These are phyloP conservation scores for Berghia stephanieae DNA, from an alignment of 1,140 invertebrate species.

Conservation along the genomic window DNA sequence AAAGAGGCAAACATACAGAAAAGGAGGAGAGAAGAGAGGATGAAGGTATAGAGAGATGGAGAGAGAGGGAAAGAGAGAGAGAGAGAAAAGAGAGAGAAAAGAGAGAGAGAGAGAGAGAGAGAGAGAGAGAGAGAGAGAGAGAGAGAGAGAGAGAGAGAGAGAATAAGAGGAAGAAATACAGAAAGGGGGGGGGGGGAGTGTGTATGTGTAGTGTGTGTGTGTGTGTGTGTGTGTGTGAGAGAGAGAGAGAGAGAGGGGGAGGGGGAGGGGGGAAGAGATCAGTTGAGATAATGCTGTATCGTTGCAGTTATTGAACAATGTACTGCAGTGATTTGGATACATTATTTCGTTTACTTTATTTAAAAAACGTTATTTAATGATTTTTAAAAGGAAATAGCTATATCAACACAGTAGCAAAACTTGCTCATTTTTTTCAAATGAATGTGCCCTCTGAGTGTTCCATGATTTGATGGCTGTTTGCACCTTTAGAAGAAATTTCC, in stretches of 20 bases:
- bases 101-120: background rate
- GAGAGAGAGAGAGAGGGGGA: background rate
- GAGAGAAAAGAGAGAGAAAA: background rate
- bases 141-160: constrained; percentile 27
- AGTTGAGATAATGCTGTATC: background rate
- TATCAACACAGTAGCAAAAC: too few species aligned
- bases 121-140: constrained; percentile 15
- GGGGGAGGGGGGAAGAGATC: too few species aligned
- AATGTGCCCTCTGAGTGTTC: too few species aligned
- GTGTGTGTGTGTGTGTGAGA: background rate
- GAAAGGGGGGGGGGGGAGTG: background rate
- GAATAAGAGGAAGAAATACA: background rate
- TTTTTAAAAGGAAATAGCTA: background rate
- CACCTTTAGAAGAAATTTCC: too few species aligned
- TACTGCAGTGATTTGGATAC: background rate
- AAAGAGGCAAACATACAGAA: background rate
- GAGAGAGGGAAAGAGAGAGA: constrained; percentile 16
- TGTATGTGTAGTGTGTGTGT: background rate
- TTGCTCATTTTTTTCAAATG: too few species aligned
- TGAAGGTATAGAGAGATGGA: constrained; percentile 4
- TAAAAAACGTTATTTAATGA: background rate
- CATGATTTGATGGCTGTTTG: too few species aligned
- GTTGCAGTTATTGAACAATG: background rate
- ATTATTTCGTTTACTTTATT: background rate
- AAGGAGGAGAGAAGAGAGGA: background rate